A percentile compares a stretch with the other conserved stretches of the same genome.
Evolutionary conservation across 2,113 vertebrate genomes (phyloP).

Genomic region (Leucosticte australis): DNA sequence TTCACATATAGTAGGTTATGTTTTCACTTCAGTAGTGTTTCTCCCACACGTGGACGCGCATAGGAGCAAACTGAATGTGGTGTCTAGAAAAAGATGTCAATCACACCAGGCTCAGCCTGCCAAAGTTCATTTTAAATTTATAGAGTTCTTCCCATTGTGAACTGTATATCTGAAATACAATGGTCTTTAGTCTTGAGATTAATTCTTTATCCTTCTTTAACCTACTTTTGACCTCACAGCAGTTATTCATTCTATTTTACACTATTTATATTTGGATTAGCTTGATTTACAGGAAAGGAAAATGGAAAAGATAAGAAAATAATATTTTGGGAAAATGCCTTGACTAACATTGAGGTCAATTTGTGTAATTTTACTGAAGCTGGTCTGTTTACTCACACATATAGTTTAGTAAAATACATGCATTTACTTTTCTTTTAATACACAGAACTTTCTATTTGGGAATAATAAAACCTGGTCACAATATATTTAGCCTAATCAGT

Average conservation of each 20-base stretch:
- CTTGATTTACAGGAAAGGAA: conserved; percentile 2
- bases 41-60: rapidly evolving
- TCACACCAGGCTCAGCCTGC: background rate
- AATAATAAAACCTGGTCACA: background rate
- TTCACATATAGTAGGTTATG: background rate
- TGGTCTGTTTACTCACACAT: background rate
- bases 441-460: background rate
- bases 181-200: background rate
- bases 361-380: background rate
- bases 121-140: background rate
- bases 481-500: background rate
- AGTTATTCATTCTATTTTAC: conserved; percentile 8
- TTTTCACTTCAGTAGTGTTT: background rate
- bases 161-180: background rate
- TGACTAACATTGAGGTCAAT: background rate
- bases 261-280: conserved; percentile 15
- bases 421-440: background rate
- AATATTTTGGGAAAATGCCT: background rate
- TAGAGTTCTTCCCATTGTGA: background rate
- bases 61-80: background rate
- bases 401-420: background rate
- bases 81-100: background rate
- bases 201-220: conserved; percentile 35
- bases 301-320: background rate
- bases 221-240: background rate